Conservation (phyloP, 1,140 invertebrate genomes). For the Hylaeus volcanicus region DNA sequence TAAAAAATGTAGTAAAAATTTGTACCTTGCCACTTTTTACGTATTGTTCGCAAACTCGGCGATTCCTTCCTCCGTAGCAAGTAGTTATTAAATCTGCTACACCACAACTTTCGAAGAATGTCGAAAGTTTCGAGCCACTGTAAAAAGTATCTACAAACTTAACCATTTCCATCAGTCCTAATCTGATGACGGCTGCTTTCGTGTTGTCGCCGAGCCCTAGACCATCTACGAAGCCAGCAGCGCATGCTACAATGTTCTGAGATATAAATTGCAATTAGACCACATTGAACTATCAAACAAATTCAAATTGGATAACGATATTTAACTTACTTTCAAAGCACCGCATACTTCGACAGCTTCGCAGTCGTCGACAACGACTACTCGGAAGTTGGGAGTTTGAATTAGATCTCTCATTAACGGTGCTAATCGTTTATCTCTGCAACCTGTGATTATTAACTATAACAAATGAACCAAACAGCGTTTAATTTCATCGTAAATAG, state of each 20-base stretch:
- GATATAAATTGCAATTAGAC: conserved; percentile 33
- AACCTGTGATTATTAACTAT: conserved; percentile 77
- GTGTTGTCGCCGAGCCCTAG: conserved; percentile 91
- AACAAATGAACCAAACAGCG: too few relatives aligned
- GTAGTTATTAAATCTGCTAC: conserved; percentile 93
- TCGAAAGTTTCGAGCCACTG: conserved; percentile 83
- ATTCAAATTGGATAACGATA: background rate
- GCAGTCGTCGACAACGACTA: conserved; percentile 89
- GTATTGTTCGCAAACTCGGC: conserved; percentile 89
- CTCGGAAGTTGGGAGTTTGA: conserved; percentile 89
- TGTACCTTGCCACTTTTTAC: conserved; percentile 87
- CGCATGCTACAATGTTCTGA: conserved; percentile 92
- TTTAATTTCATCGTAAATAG: background rate
- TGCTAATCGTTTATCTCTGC: conserved; percentile 82
- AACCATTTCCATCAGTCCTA: conserved; percentile 91
- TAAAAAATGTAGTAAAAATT: background rate
- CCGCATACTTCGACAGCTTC: conserved; percentile 92
- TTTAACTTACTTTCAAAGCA: conserved; percentile 86
- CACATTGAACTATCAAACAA: background rate
- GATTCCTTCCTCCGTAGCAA: conserved; percentile 91
- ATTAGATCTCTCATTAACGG: conserved; percentile 86
- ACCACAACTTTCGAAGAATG: conserved; percentile 93
- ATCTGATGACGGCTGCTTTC: conserved; percentile 91
- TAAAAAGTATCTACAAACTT: conserved; percentile 85
- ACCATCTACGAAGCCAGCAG: conserved; percentile 91